Conservation (phyloP, 1,140 invertebrate species). For the Aphis gossypii region DNA sequence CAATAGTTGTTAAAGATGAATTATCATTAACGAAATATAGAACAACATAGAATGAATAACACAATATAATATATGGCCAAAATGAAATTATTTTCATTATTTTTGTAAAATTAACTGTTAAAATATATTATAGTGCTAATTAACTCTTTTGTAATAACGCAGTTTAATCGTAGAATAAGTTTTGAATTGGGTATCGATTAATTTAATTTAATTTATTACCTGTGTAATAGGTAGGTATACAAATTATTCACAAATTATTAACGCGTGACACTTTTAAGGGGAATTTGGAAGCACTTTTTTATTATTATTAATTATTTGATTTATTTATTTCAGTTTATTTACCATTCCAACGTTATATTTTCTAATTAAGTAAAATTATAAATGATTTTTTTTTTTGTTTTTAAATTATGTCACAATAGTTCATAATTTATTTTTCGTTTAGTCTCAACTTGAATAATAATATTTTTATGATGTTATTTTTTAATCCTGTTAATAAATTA, state of each 20-base stretch:
- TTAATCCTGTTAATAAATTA: slow-evolving; percentile 7
- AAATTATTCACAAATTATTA: neutral
- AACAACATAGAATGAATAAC: neutral
- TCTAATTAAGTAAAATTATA: slow-evolving; percentile 10
- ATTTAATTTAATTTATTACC: neutral
- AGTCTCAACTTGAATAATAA: neutral
- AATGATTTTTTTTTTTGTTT: neutral
- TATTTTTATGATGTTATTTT: neutral
- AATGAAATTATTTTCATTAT: neutral
- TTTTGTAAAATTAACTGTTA: neutral
- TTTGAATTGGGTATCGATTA: neutral
- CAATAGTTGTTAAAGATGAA: slow-evolving; percentile 6
- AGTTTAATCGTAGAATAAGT: neutral
- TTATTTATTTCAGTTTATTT: neutral
- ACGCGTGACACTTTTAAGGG: neutral
- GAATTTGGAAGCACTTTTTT: neutral
- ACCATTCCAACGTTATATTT: neutral
- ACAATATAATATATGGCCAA: neutral
- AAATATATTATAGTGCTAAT: neutral
- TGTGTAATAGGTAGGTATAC: neutral
- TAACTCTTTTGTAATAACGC: neutral
- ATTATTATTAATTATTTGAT: neutral
- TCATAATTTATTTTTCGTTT: slow-evolving; percentile 6
- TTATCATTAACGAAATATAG: neutral
- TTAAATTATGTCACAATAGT: neutral